phyloP scores from a whole-genome alignment of 2,797 vertebrate genomes.

The Ara ararauna region DNA sequence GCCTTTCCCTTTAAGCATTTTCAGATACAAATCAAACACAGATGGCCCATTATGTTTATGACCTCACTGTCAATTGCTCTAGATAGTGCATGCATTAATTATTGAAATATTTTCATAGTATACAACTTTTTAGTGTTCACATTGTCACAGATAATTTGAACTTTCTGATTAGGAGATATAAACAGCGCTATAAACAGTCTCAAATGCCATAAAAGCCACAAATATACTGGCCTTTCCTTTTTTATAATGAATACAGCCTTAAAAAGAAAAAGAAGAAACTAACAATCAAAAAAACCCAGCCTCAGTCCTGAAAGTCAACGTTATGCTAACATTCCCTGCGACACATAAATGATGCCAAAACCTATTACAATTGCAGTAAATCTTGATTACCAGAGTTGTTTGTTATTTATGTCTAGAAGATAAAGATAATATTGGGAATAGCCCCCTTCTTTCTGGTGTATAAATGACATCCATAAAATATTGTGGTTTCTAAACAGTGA shows the following conservation, averaged over 20 bases:
- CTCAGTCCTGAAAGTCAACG: constrained; percentile 55
- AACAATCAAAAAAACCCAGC: not conserved
- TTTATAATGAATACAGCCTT: not conserved
- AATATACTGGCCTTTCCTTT: constrained; percentile 9
- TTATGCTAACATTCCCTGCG: constrained; percentile 56
- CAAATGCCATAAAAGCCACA: constrained; percentile 59
- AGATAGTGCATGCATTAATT: constrained; percentile 81
- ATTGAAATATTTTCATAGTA: constrained; percentile 81
- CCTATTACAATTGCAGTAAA: constrained; percentile 75
- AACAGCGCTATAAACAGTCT: constrained; percentile 64
- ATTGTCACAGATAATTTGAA: constrained; percentile 76
- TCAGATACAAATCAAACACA: constrained; percentile 81
- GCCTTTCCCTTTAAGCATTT: constrained; percentile 79
- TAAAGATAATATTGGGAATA: constrained; percentile 76
- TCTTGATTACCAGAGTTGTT: constrained; percentile 76
- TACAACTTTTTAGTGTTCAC: constrained; percentile 75
- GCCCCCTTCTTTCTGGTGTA: constrained; percentile 52
- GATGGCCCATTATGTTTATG: constrained; percentile 80
- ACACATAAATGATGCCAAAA: constrained; percentile 75
- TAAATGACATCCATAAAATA: constrained; percentile 73
- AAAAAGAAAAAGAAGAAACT: not conserved
- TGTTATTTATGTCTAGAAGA: constrained; percentile 74
- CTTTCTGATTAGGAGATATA: constrained; percentile 75
- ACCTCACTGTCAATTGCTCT: constrained; percentile 80
- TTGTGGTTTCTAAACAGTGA: constrained; percentile 37